Evolutionary conservation across 2,797 vertebrate species (phyloP).

Genomic region (Etheostoma perlongum): DNA sequence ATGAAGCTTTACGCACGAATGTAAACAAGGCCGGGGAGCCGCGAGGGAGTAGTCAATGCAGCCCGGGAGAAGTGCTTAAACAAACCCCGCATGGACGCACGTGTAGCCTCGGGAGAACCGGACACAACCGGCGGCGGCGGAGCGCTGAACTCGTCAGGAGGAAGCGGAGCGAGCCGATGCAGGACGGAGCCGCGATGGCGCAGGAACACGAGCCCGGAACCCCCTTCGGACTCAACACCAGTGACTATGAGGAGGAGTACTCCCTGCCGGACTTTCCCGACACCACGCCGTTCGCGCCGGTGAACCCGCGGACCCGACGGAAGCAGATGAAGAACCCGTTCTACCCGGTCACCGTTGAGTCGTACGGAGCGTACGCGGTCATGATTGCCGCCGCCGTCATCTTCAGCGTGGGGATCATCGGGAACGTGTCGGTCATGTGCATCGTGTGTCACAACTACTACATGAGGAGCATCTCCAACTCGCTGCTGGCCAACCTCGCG

Average conservation of each 20-base stretch:
- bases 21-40: background rate
- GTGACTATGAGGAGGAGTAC: conserved; percentile 69
- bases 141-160: background rate
- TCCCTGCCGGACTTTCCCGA: conserved; percentile 61
- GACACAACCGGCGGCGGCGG: conserved; percentile 10
- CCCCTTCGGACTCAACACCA: conserved; percentile 48
- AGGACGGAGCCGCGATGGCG: conserved; percentile 52
- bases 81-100: background rate
- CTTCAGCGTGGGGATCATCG: conserved; percentile 91
- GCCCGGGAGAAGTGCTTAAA: background rate
- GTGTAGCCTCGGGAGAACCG: background rate
- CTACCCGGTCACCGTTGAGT: conserved; percentile 90
- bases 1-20: conserved; percentile 18
- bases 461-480: conserved; percentile 98
- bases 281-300: conserved; percentile 69
- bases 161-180: conserved; percentile 9
- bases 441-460: conserved; percentile 98
- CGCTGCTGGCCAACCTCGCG: conserved; percentile 95
- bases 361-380: conserved; percentile 92
- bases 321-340: conserved; percentile 91
- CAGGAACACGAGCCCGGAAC: conserved; percentile 70
- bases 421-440: conserved; percentile 97
- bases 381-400: conserved; percentile 89
- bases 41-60: background rate
- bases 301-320: conserved; percentile 63